These are phyloP conservation scores for Athripsodes cinereus DNA, from an alignment of 2,888 invertebrate genomes.

Conservation along the genomic window DNA sequence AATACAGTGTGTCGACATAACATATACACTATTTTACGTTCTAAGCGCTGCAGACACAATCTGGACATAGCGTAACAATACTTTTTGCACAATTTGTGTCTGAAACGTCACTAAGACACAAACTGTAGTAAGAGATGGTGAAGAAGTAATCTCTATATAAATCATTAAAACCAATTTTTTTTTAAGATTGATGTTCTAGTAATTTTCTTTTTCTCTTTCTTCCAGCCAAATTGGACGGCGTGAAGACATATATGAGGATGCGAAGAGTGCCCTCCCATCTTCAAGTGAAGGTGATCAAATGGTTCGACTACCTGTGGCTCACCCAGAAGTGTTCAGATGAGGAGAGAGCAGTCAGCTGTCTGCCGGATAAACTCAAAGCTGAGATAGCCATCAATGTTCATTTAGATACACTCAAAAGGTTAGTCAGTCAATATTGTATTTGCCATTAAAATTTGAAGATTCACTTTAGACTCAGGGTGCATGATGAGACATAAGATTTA, in stretches of 20 bases:
- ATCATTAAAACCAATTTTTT: too few relatives aligned
- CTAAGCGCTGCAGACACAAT: too few relatives aligned
- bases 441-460: neutral
- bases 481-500: too few relatives aligned
- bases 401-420: constrained; percentile 87
- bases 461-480: too few relatives aligned
- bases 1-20: too few relatives aligned
- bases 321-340: constrained; percentile 98
- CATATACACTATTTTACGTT: too few relatives aligned
- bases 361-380: constrained; percentile 96
- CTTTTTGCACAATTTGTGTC: too few relatives aligned
- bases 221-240: constrained; percentile 95
- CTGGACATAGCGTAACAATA: too few relatives aligned
- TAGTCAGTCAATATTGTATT: neutral
- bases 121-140: too few relatives aligned
- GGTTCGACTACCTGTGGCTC: constrained; percentile 99
- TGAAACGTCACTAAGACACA: too few relatives aligned
- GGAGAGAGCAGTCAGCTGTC: constrained; percentile 89
- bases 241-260: constrained; percentile 98
- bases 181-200: too few relatives aligned
- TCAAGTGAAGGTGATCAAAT: constrained; percentile 95
- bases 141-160: too few relatives aligned
- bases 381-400: constrained; percentile 99
- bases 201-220: constrained; percentile 35
- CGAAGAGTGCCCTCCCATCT: constrained; percentile 90